Evolutionary conservation across 2,797 vertebrate genomes (phyloP).

Genomic region (Ctenopoma multispine): DNA sequence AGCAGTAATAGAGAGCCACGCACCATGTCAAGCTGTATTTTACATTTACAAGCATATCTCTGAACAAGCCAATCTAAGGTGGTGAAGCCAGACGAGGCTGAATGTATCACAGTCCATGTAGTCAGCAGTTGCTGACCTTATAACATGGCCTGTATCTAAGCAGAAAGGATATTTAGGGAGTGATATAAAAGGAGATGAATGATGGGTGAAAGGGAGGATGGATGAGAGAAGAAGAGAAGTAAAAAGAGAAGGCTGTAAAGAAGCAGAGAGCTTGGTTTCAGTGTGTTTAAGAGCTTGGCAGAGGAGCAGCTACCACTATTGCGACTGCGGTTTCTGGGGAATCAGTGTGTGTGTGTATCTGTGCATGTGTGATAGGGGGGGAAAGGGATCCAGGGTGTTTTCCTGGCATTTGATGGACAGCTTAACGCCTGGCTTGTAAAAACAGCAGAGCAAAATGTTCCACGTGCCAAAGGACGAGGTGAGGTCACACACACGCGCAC

Average conservation of each 20-base stretch:
- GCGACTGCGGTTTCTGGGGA: constrained; percentile 68
- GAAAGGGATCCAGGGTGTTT: constrained; percentile 72
- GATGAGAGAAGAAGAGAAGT: constrained; percentile 49
- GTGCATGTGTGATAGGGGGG: constrained; percentile 37
- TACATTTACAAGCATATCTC: constrained; percentile 71
- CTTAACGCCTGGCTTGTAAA: constrained; percentile 78
- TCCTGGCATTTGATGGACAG: constrained; percentile 79
- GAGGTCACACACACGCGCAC: constrained; percentile 55
- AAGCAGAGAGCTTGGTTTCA: constrained; percentile 68
- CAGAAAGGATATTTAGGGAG: constrained; percentile 79
- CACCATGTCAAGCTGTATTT: constrained; percentile 64
- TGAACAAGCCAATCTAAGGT: constrained; percentile 60
- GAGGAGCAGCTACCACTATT: constrained; percentile 56
- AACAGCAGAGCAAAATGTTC: constrained; percentile 79
- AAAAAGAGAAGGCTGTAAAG: constrained; percentile 73
- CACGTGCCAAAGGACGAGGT: constrained; percentile 68
- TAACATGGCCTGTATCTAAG: constrained; percentile 69
- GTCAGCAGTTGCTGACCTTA: constrained; percentile 65
- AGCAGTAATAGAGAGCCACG: constrained; percentile 50
- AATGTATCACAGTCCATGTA: constrained; percentile 54
- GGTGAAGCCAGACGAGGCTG: constrained; percentile 59
- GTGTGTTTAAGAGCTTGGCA: constrained; percentile 77
- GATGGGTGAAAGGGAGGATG: constrained; percentile 58
- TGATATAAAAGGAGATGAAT: constrained; percentile 59
- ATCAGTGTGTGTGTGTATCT: constrained; percentile 44